Base-by-base conservation (phyloP, 2,797 vertebrate species). In the Pelochelys cantorii region DNA sequence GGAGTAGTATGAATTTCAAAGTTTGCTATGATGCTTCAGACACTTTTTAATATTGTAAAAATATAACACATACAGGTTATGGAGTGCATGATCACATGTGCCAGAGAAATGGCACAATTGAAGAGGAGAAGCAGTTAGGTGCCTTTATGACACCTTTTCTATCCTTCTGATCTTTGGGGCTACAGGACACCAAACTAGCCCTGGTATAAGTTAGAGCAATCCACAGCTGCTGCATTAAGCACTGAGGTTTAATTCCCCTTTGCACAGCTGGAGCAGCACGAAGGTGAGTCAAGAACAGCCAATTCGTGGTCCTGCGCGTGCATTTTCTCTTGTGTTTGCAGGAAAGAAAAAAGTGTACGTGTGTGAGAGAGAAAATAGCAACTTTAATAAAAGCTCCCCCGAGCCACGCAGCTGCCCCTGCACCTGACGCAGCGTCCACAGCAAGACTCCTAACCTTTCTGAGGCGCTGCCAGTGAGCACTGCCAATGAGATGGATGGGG, bases 191-290 rank as follows among this genome's bases (percentile, higher is more conserved):
- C 62, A 1, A 0, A 37, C 54, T 77, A 71, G 71, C 20, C 8
- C 18, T 17, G 1, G 53, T 82, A 23, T 62, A 31, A 53, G 0
- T 0, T 88, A 83, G 74, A 27, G 55, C 23, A 77, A 52, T 52
- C 74, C 52, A 79, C 79, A 60, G 62, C 84, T 71, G 86, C 31
- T 17, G 3, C 31, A 74, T 80, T 56, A 22, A 68, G 20, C 10
- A 0, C 0, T 4, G 23, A 75, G 74, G 52, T 52, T 71, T 78
- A 62, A 0, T 7, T 27, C 68, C 68, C 60, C 0, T 0, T 20
- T 3, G 3, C 1, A 20, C 57, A 57, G 77, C 84, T 1, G 3
- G 3, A 79, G 81, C 17, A 60, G 74, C 42, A 77, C 74, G 29
- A 52, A 77, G 74, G 42, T 42, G 25, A 77, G 23, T 77, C 13